Percentiles rank a stretch among this genome's conserved stretches.
These are phyloP conservation scores for Glossosoma conforme DNA, from an alignment of 1,140 invertebrate species.

Conservation along the genomic window DNA sequence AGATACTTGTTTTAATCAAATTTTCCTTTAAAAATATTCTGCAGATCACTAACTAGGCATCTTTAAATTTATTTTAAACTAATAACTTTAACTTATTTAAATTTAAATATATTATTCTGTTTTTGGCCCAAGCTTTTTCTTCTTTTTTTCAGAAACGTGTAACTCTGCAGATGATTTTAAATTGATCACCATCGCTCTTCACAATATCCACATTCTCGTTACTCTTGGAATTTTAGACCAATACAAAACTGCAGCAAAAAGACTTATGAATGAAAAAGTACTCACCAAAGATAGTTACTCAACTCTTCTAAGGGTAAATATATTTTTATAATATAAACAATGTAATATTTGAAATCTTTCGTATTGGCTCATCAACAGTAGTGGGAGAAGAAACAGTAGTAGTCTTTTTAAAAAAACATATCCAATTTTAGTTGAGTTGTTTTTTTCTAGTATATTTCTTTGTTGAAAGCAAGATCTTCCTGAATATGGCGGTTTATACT, in stretches of 20 bases:
- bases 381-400: no score
- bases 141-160: constrained; percentile 16
- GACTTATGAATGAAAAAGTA: not conserved
- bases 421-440: no score
- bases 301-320: not conserved
- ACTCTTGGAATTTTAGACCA: not conserved
- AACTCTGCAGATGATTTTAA: constrained; percentile 8
- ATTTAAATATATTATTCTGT: not conserved
- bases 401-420: no score
- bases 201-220: constrained; percentile 5
- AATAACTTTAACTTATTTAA: no score
- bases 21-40: no score
- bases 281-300: not conserved
- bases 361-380: not conserved
- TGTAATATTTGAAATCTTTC: not conserved
- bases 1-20: no score
- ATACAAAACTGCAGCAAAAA: not conserved
- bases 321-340: not conserved
- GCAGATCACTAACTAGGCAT: no score
- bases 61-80: no score
- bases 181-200: constrained; percentile 2
- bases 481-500: no score
- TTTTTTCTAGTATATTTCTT: no score
- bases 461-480: no score
- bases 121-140: not conserved